Evolutionary conservation across 2,797 vertebrate species (phyloP).

Genomic region (Pangasius sanitwongsei): DNA sequence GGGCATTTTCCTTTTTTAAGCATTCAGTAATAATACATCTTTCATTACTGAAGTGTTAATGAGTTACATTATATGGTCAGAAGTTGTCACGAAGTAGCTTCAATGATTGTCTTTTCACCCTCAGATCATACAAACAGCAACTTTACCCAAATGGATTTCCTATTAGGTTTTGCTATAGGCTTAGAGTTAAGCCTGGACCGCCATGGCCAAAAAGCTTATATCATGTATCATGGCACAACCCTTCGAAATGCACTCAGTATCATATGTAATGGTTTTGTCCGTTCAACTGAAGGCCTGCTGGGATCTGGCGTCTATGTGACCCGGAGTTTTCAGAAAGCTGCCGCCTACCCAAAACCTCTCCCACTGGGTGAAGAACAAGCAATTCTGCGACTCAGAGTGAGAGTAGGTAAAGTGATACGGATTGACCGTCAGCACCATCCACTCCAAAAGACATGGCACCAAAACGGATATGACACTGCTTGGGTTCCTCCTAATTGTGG

Average conservation of each 20-base stretch:
- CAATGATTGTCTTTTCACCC: background rate
- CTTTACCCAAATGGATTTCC: background rate
- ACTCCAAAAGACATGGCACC: slow-evolving; percentile 67
- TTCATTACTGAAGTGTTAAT: background rate
- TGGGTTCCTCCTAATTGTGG: slow-evolving; percentile 73
- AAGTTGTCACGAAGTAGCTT: background rate
- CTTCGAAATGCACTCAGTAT: slow-evolving; percentile 33
- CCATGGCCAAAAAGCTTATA: background rate
- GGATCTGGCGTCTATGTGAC: slow-evolving; percentile 52
- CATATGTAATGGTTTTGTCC: slow-evolving; percentile 22
- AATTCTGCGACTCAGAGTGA: slow-evolving; percentile 62
- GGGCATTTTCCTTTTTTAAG: background rate
- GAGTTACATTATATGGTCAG: background rate
- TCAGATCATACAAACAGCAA: background rate
- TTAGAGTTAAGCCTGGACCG: background rate
- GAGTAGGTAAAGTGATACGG: slow-evolving; percentile 65
- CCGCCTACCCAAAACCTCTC: background rate
- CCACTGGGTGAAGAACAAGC: slow-evolving; percentile 51
- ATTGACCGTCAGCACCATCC: slow-evolving; percentile 69
- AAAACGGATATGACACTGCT: slow-evolving; percentile 66
- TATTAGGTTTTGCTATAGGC: background rate
- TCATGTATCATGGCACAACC: slow-evolving; percentile 53
- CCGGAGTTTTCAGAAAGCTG: slow-evolving; percentile 36
- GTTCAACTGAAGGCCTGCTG: slow-evolving; percentile 42
- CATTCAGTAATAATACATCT: background rate